These are phyloP conservation scores for Melanotaenia pygmaea DNA, from an alignment of 2,797 vertebrate genomes.

Conservation along the genomic window DNA sequence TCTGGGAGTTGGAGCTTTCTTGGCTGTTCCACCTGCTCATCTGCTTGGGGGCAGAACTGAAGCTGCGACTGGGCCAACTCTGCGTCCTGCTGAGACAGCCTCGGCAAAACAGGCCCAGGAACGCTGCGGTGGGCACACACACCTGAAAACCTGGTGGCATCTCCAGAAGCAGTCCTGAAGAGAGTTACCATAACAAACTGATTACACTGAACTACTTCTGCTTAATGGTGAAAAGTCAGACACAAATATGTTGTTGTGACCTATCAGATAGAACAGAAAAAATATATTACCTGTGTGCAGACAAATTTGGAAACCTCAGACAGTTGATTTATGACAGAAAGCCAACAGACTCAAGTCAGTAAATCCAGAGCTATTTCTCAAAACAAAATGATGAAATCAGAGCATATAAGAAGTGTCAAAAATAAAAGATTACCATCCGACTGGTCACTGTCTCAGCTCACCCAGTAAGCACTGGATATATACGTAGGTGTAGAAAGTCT, in stretches of 20 bases:
- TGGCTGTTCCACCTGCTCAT: slow-evolving; percentile 73
- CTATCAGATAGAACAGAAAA: neutral
- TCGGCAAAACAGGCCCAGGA: slow-evolving; percentile 58
- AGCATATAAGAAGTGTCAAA: slow-evolving; percentile 44
- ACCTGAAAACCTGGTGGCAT: slow-evolving; percentile 67
- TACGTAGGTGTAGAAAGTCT: slow-evolving; percentile 45
- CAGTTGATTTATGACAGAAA: slow-evolving; percentile 45
- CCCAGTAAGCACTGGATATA: slow-evolving; percentile 61
- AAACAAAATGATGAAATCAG: slow-evolving; percentile 25
- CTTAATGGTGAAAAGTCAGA: neutral
- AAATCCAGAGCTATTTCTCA: slow-evolving; percentile 32
- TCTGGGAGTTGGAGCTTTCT: slow-evolving; percentile 47
- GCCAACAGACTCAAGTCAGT: slow-evolving; percentile 29
- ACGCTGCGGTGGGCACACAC: slow-evolving; percentile 43
- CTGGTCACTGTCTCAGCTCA: slow-evolving; percentile 49
- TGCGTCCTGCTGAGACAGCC: slow-evolving; percentile 50
- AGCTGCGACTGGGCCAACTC: slow-evolving; percentile 31
- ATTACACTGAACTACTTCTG: neutral
- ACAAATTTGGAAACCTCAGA: slow-evolving; percentile 42
- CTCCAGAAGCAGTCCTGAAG: slow-evolving; percentile 50
- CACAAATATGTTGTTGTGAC: neutral
- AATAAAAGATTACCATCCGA: slow-evolving; percentile 60
- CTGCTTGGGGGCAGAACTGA: slow-evolving; percentile 68
- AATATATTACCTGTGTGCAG: slow-evolving; percentile 55
- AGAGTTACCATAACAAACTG: slow-evolving; percentile 11